Evolutionary conservation across 2,797 vertebrate genomes (phyloP).

Genomic region (Phrynocephalus vlangalii): DNA sequence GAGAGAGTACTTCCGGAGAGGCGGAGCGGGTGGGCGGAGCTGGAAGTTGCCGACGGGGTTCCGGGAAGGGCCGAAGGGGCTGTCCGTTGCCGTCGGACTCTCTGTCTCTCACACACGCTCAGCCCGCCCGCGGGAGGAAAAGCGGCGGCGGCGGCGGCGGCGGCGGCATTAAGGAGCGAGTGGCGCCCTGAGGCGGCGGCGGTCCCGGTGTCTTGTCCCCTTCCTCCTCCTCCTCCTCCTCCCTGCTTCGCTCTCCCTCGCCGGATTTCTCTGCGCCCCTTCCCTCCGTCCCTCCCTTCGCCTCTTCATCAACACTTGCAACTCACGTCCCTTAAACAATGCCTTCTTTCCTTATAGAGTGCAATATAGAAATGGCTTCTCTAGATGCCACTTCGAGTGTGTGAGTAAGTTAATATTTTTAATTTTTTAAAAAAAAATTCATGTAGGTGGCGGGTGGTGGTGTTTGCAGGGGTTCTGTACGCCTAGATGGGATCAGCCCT

Average conservation of each 20-base stretch:
- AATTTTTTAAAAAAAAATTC: no score
- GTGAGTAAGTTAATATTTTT: no score
- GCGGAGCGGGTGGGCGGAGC: slow-evolving; percentile 29
- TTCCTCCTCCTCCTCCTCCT: background rate
- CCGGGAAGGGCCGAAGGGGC: slow-evolving; percentile 52
- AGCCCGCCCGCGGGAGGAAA: slow-evolving; percentile 27
- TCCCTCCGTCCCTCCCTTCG: slow-evolving; percentile 10
- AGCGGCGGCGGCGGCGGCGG: slow-evolving; percentile 46
- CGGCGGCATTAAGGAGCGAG: slow-evolving; percentile 45
- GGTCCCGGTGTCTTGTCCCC: slow-evolving; percentile 55
- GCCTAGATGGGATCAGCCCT: no score
- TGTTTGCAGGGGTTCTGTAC: no score
- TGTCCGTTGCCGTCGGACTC: slow-evolving; percentile 35
- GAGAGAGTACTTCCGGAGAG: background rate
- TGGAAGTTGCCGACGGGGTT: slow-evolving; percentile 43
- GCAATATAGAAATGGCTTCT: no score
- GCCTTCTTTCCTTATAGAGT: no score
- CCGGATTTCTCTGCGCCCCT: background rate
- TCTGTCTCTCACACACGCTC: no score
- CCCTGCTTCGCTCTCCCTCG: background rate
- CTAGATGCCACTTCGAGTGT: no score
- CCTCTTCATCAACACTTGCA: background rate
- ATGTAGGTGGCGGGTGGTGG: no score
- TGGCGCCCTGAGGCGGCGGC: slow-evolving; percentile 39
- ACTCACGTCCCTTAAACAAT: no score